A percentile compares a stretch with the other conserved stretches of the same genome.
These are phyloP conservation scores for Scaptomyza polygonia DNA, from an alignment of 2,888 invertebrate species.

Conservation along the genomic window DNA sequence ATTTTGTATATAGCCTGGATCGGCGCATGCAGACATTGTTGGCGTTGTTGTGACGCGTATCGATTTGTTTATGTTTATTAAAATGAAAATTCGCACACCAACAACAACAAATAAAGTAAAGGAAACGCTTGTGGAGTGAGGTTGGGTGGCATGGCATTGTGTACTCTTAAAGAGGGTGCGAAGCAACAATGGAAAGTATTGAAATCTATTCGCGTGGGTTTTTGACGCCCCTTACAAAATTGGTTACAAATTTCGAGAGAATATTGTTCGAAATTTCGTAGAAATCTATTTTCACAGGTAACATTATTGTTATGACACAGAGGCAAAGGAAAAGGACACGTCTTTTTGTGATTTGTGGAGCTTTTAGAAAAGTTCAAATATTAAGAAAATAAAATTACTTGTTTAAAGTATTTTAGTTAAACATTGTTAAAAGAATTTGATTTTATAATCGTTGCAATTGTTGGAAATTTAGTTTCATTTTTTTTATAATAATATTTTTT, in stretches of 20 bases:
- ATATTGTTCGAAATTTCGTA: too few species aligned
- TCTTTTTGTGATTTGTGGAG: too few species aligned
- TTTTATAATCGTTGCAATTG: too few species aligned
- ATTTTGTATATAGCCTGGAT: constrained; percentile 4
- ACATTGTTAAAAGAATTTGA: too few species aligned
- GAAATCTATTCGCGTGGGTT: constrained; percentile 14
- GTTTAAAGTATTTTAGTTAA: too few species aligned
- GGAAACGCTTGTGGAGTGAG: neutral
- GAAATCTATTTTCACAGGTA: neutral
- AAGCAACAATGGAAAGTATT: constrained; percentile 32
- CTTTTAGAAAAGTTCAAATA: neutral
- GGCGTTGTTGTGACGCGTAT: constrained; percentile 78
- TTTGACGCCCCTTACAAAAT: constrained; percentile 1
- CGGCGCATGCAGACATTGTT: constrained; percentile 40
- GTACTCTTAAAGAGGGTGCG: constrained; percentile 12
- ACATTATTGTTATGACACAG: constrained; percentile 4
- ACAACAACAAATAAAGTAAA: constrained; percentile 12
- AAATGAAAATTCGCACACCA: constrained; percentile 63
- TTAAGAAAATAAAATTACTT: neutral
- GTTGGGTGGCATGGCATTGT: constrained; percentile 7
- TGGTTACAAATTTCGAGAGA: neutral
- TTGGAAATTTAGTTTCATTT: too few species aligned
- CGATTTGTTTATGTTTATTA: constrained; percentile 80
- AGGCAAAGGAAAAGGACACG: neutral
- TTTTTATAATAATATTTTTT: too few species aligned